Base-by-base conservation (phyloP, 23 tunicate genomes). In the Botrylloides violaceus region DNA sequence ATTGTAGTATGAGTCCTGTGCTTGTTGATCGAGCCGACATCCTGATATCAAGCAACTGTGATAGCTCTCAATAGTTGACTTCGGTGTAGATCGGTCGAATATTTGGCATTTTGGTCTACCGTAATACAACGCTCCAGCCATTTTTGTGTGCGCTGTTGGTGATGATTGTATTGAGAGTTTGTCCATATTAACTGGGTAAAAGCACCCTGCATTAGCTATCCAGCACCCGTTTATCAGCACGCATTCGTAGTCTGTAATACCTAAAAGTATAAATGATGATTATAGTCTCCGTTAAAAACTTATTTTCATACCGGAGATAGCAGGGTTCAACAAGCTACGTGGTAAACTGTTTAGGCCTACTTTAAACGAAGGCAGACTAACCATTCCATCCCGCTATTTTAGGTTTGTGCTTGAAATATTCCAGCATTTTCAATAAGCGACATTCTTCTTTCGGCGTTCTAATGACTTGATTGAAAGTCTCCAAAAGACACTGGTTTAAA, bases 351-450 rank as follows among this genome's bases (percentile, higher is more conserved):
- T n/a, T n/a, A n/a, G n/a, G n/a, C n/a, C n/a, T n/a, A n/a, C n/a
- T n/a, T n/a, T n/a, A n/a, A n/a, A n/a, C n/a, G 53, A 43, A 7
- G 28, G 12, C 29, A 37, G 9, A 21, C 58, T 32, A 6, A 68
- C 74, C 74, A 35, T 37, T 43, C 74, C 74, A 68, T 43, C 58
- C 74, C 12, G 74, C 74, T 20, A 68, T 38, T 25, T 68, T 39
- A 5, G 74, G 58, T 68, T 68, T 68, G 37, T 68, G 74, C 29
- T 68, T 43, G 57, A 68, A 68, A 68, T 68, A 68, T 43, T 68
- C 74, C 30, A 68, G 37, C 74, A 68, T 39, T 18, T 2, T n/a
- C 47, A 68, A 43, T 19, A 27, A 18, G 5, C 47, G 43, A 30
- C 74, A 68, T 6, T 56, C 74, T 37, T 68, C 74, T 19, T 68